Conservation (phyloP, 2,888 invertebrate genomes). For the Hedya salicella region DNA sequence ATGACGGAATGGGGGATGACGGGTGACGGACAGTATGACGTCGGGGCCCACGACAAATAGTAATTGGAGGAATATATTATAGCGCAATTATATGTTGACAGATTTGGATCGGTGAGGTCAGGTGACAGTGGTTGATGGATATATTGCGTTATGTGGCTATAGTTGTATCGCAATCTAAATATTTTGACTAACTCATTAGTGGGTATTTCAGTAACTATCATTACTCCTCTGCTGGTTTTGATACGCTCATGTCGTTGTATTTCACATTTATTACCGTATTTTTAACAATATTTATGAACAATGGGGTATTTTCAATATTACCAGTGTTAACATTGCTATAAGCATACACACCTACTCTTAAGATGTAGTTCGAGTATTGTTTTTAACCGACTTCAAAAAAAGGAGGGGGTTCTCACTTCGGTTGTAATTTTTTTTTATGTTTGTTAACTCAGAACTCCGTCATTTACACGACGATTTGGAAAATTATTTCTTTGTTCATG, state of each 20-base stretch:
- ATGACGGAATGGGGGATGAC: conserved; percentile 34
- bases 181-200: not conserved
- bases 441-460: too few species aligned
- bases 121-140: not conserved
- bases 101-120: conserved; percentile 34
- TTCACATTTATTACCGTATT: not conserved
- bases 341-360: too few species aligned
- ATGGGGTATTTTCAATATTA: too few species aligned
- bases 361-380: too few species aligned
- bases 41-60: conserved; percentile 38
- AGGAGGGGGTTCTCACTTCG: too few species aligned
- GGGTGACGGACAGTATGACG: conserved; percentile 38
- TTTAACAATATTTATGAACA: too few species aligned
- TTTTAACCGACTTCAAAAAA: too few species aligned
- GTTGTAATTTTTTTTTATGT: too few species aligned
- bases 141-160: conserved; percentile 4
- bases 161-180: not conserved
- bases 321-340: too few species aligned
- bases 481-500: too few species aligned
- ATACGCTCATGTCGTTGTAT: not conserved
- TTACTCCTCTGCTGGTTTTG: not conserved
- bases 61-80: conserved; percentile 41
- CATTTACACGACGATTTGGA: too few species aligned
- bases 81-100: conserved; percentile 41
- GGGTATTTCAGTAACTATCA: not conserved